Base-by-base conservation (phyloP, 2,888 invertebrate species). In the Agriotes lineatus region DNA sequence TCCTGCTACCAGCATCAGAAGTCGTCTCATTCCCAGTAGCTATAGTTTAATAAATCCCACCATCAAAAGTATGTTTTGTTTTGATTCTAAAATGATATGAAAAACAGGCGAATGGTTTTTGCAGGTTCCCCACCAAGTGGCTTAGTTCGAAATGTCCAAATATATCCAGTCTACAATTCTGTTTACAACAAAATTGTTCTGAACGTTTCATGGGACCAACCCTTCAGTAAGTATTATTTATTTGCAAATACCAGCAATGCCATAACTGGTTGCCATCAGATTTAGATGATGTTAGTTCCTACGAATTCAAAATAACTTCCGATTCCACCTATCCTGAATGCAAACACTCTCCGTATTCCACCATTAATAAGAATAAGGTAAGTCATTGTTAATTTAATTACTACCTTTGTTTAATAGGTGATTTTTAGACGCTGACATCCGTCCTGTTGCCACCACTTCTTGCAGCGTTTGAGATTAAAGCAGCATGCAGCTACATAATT, bases 401-500 rank as follows among this genome's bases (percentile, higher is more conserved):
- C 6, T 42, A 44, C 10, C 0, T 18, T 4, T 33, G 5, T 37
- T 2, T 12, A 44, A 1, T 18, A 44, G 2, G 20, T 16, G n/a
- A 35, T 22, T 65, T 69, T 19, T 12, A 70, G 70, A 39, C 39
- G 14, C 39, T 57, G n/a, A 58, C 63, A 0, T 25, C 18, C 14
- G 59, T 70, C 7, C 22, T 25, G 14, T 18, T 70, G 12, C 70
- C 70, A 12, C 59, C 62, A n/a, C 30, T 30, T 2, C 9, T 57
- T 0, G 5, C 65, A 19, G 6, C 9, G 7, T 54, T 20, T 14
- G 52, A 66, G 14, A 50, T 69, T 7, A 19, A 25, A 16, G 50
- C 69, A 1, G 66, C 42, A 9, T 69, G 69, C 18, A 35, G 39
- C 2, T 69, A 69, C 9, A 57, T 39, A 20, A 52, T 69, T 9